phyloP scores from a whole-genome alignment of 2,888 invertebrate species.

The Leistus spinibarbis region DNA sequence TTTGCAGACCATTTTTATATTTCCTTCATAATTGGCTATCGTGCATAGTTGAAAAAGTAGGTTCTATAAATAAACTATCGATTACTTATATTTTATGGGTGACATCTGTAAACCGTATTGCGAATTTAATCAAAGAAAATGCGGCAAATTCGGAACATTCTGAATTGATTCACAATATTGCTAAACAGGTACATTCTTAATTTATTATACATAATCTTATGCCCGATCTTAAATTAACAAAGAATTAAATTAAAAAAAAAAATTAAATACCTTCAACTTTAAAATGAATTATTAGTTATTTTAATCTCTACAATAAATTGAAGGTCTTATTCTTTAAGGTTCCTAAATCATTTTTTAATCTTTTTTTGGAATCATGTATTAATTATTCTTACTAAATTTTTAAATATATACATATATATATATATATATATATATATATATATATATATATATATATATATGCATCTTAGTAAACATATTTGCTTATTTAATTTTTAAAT shows the following conservation, averaged over 20 bases:
- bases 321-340: no score
- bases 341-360: no score
- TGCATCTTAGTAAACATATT: no score
- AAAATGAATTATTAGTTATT: no score
- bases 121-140: background rate
- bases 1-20: constrained; percentile 20
- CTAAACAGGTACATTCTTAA: constrained; percentile 14
- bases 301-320: no score
- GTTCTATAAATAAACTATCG: constrained; percentile 15
- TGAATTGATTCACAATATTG: constrained; percentile 13
- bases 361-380: no score
- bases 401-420: no score
- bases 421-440: no score
- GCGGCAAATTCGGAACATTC: background rate
- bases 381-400: no score
- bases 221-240: background rate
- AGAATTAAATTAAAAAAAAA: background rate
- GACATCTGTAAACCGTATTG: constrained; percentile 10
- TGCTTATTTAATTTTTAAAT: no score
- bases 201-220: background rate
- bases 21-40: constrained; percentile 11
- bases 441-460: no score
- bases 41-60: background rate
- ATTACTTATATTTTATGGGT: constrained; percentile 14
- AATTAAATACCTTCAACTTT: no score